Conservation (phyloP, 92 coral and sea anemone species). For the Epizoanthus stellaris region DNA sequence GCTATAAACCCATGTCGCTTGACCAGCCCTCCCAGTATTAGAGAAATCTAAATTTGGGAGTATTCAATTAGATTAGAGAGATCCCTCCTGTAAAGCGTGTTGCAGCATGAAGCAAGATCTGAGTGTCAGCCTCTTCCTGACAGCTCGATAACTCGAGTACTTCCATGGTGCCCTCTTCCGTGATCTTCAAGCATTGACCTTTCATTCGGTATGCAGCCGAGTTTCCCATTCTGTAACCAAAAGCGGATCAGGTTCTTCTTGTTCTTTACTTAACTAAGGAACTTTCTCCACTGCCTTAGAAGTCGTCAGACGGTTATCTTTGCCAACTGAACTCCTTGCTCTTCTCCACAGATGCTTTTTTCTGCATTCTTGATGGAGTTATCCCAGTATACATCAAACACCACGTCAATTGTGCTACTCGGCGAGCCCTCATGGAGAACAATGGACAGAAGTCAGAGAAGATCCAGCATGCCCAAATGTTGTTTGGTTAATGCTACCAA, state of each 20-base stretch:
- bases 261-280: conserved; percentile 40
- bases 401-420: conserved; percentile 52
- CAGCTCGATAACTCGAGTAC: conserved; percentile 32
- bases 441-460: conserved; percentile 42
- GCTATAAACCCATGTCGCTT: too few relatives aligned
- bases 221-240: conserved; percentile 55
- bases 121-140: conserved; percentile 67
- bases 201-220: conserved; percentile 28
- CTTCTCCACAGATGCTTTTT: conserved; percentile 49
- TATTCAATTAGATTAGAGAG: too few relatives aligned
- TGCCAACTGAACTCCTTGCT: conserved; percentile 47
- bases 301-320: conserved; percentile 57
- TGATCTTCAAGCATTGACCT: conserved; percentile 36
- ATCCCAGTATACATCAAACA: conserved; percentile 58
- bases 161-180: conserved; percentile 44
- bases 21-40: too few relatives aligned
- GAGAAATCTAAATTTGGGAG: too few relatives aligned
- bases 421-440: conserved; percentile 46
- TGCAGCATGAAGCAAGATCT: conserved; percentile 56
- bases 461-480: conserved; percentile 45
- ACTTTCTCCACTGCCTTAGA: conserved; percentile 57
- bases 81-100: conserved; percentile 49
- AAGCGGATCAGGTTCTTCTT: conserved; percentile 51
- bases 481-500: conserved; percentile 8
- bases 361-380: conserved; percentile 61